Conservation (phyloP, 1,140 invertebrate genomes). For the Holotrichia oblita region DNA sequence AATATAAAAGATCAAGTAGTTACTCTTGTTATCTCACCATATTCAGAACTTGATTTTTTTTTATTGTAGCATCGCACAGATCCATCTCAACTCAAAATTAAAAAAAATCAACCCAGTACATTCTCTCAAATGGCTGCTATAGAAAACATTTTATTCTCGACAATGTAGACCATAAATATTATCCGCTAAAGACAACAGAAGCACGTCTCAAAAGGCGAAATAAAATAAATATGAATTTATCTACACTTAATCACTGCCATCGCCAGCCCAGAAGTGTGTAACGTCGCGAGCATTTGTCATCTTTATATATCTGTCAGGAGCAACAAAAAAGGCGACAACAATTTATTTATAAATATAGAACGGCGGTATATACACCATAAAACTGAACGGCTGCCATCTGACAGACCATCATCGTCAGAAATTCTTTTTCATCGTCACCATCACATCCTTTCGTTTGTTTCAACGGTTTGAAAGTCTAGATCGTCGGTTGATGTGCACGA, state of each 20-base stretch:
- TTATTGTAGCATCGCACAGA: not conserved
- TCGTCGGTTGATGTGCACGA: not conserved
- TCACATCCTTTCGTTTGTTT: not conserved
- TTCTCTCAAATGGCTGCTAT: not conserved
- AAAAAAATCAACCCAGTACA: not conserved
- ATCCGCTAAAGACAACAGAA: not conserved
- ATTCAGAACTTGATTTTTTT: too few relatives aligned
- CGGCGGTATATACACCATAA: not conserved
- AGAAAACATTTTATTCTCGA: slow-evolving; percentile 1
- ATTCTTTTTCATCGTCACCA: not conserved
- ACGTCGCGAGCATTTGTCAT: slow-evolving; percentile 28
- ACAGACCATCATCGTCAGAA: slow-evolving; percentile 24
- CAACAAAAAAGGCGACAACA: slow-evolving; percentile 2
- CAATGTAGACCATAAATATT: slow-evolving; percentile 24
- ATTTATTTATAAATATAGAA: slow-evolving; percentile 32
- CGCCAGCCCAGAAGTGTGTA: slow-evolving; percentile 12
- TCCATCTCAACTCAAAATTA: not conserved
- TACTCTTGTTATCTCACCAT: too few relatives aligned
- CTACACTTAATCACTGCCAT: slow-evolving; percentile 24
- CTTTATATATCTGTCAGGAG: slow-evolving; percentile 30
- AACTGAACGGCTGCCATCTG: not conserved
- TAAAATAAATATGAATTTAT: slow-evolving; percentile 37
- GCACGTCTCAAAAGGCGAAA: not conserved
- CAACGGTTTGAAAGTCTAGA: not conserved
- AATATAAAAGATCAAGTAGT: too few relatives aligned